These are phyloP conservation scores for Gila robusta DNA, from an alignment of 2,797 vertebrate species.

Conservation along the genomic window DNA sequence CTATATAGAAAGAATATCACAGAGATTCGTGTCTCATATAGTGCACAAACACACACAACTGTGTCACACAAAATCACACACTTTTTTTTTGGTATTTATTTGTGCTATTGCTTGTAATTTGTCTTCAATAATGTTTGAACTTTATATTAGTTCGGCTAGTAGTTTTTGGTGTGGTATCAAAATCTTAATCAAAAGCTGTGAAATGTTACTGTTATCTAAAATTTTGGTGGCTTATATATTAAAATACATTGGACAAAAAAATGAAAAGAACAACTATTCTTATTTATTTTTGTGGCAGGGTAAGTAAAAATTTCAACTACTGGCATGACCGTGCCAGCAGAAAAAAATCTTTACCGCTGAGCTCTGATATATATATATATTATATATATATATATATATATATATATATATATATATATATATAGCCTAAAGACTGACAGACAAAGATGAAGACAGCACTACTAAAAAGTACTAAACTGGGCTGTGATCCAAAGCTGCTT, in stretches of 20 bases:
- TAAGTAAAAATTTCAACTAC: neutral
- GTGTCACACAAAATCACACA: neutral
- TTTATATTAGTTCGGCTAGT: neutral
- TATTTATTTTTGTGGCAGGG: neutral
- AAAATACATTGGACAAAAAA: neutral
- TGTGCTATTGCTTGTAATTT: neutral
- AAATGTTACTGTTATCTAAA: neutral
- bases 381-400: neutral
- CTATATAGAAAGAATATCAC: neutral
- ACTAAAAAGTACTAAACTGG: neutral
- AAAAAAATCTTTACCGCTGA: neutral
- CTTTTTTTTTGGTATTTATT: neutral
- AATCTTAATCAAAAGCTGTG: neutral
- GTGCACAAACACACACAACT: neutral
- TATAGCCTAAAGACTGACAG: neutral
- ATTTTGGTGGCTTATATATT: neutral
- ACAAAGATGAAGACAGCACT: constrained; percentile 2
- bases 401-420: no score
- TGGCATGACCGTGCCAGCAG: neutral
- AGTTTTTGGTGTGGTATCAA: neutral
- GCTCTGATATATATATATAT: neutral
- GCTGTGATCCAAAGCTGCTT: constrained; percentile 11
- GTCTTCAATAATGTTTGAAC: neutral
- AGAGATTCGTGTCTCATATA: neutral
- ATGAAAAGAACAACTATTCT: neutral